phyloP scores from a whole-genome alignment of 2,113 vertebrate genomes.

The Aramus guarauna region DNA sequence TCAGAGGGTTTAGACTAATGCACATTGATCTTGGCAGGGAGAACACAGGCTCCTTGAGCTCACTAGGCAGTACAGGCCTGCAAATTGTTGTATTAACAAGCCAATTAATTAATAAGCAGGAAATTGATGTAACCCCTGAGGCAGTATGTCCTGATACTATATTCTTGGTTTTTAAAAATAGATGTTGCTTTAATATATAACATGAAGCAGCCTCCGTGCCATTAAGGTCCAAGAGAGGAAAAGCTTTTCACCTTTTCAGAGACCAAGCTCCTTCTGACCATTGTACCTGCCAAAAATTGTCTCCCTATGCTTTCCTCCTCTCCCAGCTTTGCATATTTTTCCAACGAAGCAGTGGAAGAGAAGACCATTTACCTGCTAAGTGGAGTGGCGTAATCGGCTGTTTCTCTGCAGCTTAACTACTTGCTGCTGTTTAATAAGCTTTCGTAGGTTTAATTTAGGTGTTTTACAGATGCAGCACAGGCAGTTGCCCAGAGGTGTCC shows the following conservation, averaged over 20 bases:
- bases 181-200: not conserved
- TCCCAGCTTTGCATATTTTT: not conserved
- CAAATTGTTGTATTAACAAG: slow-evolving; percentile 69
- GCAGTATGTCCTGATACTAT: slow-evolving; percentile 11
- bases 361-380: not conserved
- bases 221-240: not conserved
- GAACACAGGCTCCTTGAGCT: slow-evolving; percentile 59
- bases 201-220: not conserved
- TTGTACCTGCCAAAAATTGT: not conserved
- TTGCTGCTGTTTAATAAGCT: not conserved
- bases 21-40: slow-evolving; percentile 74
- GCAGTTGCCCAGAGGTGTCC: not conserved
- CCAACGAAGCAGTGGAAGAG: not conserved
- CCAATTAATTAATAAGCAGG: slow-evolving; percentile 73
- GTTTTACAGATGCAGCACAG: not conserved
- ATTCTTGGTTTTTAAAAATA: slow-evolving; percentile 24
- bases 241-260: not conserved
- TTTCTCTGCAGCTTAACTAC: not conserved
- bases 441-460: not conserved
- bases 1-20: slow-evolving; percentile 70
- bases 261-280: not conserved
- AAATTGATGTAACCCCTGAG: slow-evolving; percentile 40
- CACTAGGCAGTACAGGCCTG: slow-evolving; percentile 40
- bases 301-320: not conserved
- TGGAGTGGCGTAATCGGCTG: not conserved